phyloP scores from a whole-genome alignment of 1,140 invertebrate species.

The Anoplolepis gracilipes region DNA sequence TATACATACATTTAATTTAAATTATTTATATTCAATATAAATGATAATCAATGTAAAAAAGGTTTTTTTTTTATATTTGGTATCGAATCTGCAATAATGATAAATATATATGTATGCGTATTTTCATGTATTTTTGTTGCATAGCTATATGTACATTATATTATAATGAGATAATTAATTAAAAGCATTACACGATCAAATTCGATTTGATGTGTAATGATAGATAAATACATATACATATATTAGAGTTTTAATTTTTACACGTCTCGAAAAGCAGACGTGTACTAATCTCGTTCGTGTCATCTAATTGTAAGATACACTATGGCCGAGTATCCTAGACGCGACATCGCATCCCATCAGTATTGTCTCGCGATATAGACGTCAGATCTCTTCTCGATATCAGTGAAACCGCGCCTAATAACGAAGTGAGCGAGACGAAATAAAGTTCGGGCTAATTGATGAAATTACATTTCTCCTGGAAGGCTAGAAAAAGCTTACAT shows the following conservation, averaged over 20 bases:
- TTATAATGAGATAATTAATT: slow-evolving; percentile 8
- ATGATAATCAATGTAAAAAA: background rate
- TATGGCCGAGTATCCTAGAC: background rate
- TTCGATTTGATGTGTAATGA: background rate
- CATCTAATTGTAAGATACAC: background rate
- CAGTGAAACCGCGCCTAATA: slow-evolving; percentile 24
- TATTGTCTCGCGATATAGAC: background rate
- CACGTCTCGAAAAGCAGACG: background rate
- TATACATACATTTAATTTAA: too few species aligned
- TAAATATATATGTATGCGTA: background rate
- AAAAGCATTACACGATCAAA: background rate
- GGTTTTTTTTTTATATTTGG: background rate
- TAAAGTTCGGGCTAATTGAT: slow-evolving; percentile 52
- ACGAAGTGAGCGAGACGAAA: slow-evolving; percentile 39
- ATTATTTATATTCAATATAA: background rate
- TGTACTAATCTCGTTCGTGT: background rate
- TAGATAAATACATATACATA: background rate
- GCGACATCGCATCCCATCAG: background rate
- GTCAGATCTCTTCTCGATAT: slow-evolving; percentile 21
- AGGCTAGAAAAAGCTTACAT: slow-evolving; percentile 62
- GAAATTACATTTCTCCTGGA: slow-evolving; percentile 55
- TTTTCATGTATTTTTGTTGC: background rate
- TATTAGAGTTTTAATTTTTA: background rate
- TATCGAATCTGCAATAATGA: background rate
- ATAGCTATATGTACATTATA: background rate